Evolutionary conservation across 53 echinoderm and acorn worm genomes (phyloP).

Genomic region (Paracentrotus lividus): DNA sequence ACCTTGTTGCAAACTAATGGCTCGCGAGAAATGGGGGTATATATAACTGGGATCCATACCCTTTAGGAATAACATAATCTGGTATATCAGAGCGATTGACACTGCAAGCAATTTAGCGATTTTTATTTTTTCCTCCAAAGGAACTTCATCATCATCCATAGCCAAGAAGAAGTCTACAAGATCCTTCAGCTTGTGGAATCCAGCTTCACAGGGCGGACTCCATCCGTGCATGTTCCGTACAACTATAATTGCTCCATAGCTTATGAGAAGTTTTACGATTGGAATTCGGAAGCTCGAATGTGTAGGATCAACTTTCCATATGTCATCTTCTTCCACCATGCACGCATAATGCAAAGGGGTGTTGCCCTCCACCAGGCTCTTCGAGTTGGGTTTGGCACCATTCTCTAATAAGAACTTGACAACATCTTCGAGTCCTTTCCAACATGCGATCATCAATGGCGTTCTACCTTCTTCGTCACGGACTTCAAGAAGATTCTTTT

Average conservation of each 20-base stretch:
- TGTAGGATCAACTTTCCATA: too few species aligned
- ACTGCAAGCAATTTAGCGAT: background rate
- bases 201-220: background rate
- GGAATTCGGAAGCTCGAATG: too few species aligned
- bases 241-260: background rate
- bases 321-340: too few species aligned
- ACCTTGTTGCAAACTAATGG: background rate
- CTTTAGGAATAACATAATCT: too few species aligned
- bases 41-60: background rate
- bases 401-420: too few species aligned
- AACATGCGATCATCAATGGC: too few species aligned
- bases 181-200: background rate
- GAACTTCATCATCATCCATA: background rate
- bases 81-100: background rate
- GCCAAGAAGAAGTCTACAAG: slow-evolving; percentile 16
- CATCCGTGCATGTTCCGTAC: slow-evolving; percentile 1
- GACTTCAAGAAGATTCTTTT: background rate
- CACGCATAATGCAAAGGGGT: too few species aligned
- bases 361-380: too few species aligned
- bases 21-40: background rate
- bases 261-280: too few species aligned
- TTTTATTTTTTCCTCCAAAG: background rate
- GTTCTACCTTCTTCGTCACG: slow-evolving; percentile 28
- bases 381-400: too few species aligned
- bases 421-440: too few species aligned